Percentiles rank a stretch among this genome's conserved stretches.
phyloP scores from a whole-genome alignment of 2,888 invertebrate species.

The Diloba caeruleocephala region DNA sequence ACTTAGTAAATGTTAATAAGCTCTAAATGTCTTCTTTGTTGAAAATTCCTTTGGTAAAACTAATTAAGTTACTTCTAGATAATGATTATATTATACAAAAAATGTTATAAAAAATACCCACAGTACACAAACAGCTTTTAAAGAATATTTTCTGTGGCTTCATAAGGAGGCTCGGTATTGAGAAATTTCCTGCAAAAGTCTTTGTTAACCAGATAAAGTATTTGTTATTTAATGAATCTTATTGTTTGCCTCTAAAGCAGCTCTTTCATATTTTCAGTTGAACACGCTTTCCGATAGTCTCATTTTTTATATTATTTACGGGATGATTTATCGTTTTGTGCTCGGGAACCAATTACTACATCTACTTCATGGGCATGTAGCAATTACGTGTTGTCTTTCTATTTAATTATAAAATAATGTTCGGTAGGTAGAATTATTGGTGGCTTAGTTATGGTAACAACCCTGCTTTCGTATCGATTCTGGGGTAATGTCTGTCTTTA shows the following conservation, averaged over 20 bases:
- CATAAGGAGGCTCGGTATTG: conserved; percentile 18
- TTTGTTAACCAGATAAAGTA: conserved; percentile 45
- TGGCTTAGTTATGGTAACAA: conserved; percentile 16
- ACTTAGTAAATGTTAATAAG: conserved; percentile 41
- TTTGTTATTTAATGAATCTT: conserved; percentile 47
- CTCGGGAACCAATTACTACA: conserved; percentile 12
- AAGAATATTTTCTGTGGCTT: conserved; percentile 26
- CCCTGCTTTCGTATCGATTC: conserved; percentile 36
- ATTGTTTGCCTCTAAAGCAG: conserved; percentile 38
- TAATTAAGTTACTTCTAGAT: conserved; percentile 32
- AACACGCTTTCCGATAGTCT: conserved; percentile 13
- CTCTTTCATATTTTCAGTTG: conserved; percentile 28
- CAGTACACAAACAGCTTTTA: conserved; percentile 3
- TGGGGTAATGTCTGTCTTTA: conserved; percentile 15
- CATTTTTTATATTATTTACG: conserved; percentile 7
- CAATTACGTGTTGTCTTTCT: conserved; percentile 22
- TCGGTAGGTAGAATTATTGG: conserved; percentile 4
- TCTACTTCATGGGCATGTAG: background rate
- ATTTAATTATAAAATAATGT: conserved; percentile 31
- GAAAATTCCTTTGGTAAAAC: conserved; percentile 30
- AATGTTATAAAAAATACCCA: conserved; percentile 4
- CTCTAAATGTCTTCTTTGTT: conserved; percentile 36
- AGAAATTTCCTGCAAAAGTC: conserved; percentile 26
- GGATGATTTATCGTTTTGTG: conserved; percentile 26
- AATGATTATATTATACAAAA: conserved; percentile 27